phyloP scores from a whole-genome alignment of 2,797 vertebrate species.

The Gymnocypris eckloni region DNA sequence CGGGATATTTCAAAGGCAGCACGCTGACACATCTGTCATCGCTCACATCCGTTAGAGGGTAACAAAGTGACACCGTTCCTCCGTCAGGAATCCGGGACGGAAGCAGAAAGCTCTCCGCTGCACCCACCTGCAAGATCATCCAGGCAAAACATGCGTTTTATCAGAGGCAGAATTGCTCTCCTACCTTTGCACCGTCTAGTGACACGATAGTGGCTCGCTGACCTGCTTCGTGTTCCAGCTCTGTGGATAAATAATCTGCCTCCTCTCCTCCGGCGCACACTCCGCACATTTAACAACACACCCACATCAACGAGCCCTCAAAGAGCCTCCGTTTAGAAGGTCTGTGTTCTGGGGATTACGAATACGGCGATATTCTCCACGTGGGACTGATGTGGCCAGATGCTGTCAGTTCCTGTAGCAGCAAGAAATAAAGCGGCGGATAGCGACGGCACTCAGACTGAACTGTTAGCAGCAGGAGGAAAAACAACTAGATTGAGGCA shows the following conservation, averaged over 20 bases:
- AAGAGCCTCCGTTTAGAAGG: conserved; percentile 22
- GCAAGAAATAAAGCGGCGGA: conserved; percentile 50
- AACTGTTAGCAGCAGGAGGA: conserved; percentile 47
- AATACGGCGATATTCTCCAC: conserved; percentile 30
- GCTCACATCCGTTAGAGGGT: conserved; percentile 23
- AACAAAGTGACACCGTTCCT: conserved; percentile 46
- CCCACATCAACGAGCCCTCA: conserved; percentile 38
- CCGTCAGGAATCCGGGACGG: conserved; percentile 38
- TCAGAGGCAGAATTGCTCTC: conserved; percentile 38
- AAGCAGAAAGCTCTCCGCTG: conserved; percentile 17
- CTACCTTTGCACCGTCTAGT: neutral
- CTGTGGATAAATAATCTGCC: conserved; percentile 47
- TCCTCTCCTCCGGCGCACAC: conserved; percentile 10
- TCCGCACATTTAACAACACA: conserved; percentile 42
- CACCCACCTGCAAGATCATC: conserved; percentile 43
- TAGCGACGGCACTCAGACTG: conserved; percentile 18
- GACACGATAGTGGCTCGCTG: neutral
- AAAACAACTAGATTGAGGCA: conserved; percentile 40
- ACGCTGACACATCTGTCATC: conserved; percentile 40
- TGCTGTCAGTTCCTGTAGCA: conserved; percentile 42
- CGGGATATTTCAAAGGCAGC: conserved; percentile 31
- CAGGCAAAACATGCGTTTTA: conserved; percentile 26
- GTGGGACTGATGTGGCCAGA: conserved; percentile 43
- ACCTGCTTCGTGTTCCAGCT: conserved; percentile 36
- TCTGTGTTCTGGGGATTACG: conserved; percentile 38